Evolutionary conservation across 2,113 vertebrate genomes (phyloP), one percentile per base, ranked within the genome.

Genomic region (Sigmodon hispidus): DNA sequence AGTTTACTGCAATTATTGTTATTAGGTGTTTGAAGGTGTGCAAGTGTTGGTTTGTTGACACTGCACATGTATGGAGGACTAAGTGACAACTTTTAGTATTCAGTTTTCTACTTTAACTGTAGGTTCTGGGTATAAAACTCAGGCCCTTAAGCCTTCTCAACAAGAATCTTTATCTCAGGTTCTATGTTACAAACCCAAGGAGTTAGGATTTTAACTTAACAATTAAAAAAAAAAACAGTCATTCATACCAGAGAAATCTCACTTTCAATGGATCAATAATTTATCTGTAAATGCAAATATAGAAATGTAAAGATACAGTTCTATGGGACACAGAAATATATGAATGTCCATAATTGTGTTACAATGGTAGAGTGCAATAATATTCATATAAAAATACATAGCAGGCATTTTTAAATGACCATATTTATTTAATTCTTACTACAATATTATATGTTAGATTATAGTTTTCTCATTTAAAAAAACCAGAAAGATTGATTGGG

Each of bases 401-500:
- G 40, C 91, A 92, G 84, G 45, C 88, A 50, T 29, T 75, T 85
- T 90, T 5, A 92, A 95, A 95, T 90, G 84, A 92, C 11, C 31
- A 79, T 90, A 69, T 79, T 96, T 87, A 57, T 93, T 91, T 45
- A 70, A 87, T 92, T 22, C 24, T 65, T n/a, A 88, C 77, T 75
- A 24, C 86, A 96, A 90, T 10, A 40, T 10, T 92, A 94, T 94
- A 88, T 87, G 61, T 31, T 92, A 88, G 15, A 85, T 92, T 95
- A 57, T 63, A 81, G 70, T 88, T 90, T 75, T 95, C 36, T 93
- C 55, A 87, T 92, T 92, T 87, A 40, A 77, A 29, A 92, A n/a
- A n/a, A n/a, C n/a, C n/a, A n/a, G n/a, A n/a, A n/a, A n/a, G n/a
- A n/a, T n/a, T n/a, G n/a, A n/a, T n/a, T n/a, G n/a, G n/a, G n/a